Conservation (phyloP, 2,888 invertebrate species). For the Xiphydria camelus region DNA sequence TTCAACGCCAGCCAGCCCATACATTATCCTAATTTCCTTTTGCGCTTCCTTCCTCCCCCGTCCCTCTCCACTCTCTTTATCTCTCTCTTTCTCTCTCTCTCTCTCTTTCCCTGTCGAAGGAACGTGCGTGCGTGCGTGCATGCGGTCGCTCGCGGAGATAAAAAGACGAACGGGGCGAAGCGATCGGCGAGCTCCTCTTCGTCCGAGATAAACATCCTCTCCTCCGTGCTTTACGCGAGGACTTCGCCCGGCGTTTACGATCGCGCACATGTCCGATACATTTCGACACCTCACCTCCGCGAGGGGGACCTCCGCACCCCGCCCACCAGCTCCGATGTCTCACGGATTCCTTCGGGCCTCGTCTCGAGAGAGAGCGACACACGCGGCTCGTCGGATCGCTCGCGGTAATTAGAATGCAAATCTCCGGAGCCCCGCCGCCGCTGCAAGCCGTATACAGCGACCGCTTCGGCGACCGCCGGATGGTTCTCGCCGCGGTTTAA, state of each 20-base stretch:
- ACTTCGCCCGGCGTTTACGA: slow-evolving; percentile 13
- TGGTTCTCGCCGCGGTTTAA: slow-evolving; percentile 34
- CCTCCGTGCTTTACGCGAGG: too few species aligned
- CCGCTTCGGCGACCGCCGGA: slow-evolving; percentile 12
- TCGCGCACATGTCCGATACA: slow-evolving; percentile 6
- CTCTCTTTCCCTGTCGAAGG: slow-evolving; percentile 2
- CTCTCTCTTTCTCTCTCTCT: slow-evolving; percentile 1
- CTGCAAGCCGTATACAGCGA: too few species aligned
- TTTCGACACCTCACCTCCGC: slow-evolving; percentile 5
- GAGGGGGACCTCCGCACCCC: neutral
- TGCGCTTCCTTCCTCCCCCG: too few species aligned
- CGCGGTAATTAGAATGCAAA: slow-evolving; percentile 43
- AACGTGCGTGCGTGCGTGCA: slow-evolving; percentile 6
- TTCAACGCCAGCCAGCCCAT: too few species aligned
- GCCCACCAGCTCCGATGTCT: too few species aligned
- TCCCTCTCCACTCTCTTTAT: slow-evolving; percentile 9
- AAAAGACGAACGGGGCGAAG: slow-evolving; percentile 7
- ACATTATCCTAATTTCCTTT: too few species aligned
- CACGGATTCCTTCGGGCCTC: too few species aligned
- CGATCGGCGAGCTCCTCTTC: slow-evolving; percentile 2
- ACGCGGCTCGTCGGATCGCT: slow-evolving; percentile 22
- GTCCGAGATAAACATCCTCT: too few species aligned
- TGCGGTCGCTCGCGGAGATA: slow-evolving; percentile 2
- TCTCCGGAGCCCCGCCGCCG: slow-evolving; percentile 11
- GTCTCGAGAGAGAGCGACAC: too few species aligned